A percentile compares a stretch with the other conserved stretches of the same genome.
Evolutionary conservation across 1,140 invertebrate species (phyloP).

Genomic region (Drosophila neocordata): DNA sequence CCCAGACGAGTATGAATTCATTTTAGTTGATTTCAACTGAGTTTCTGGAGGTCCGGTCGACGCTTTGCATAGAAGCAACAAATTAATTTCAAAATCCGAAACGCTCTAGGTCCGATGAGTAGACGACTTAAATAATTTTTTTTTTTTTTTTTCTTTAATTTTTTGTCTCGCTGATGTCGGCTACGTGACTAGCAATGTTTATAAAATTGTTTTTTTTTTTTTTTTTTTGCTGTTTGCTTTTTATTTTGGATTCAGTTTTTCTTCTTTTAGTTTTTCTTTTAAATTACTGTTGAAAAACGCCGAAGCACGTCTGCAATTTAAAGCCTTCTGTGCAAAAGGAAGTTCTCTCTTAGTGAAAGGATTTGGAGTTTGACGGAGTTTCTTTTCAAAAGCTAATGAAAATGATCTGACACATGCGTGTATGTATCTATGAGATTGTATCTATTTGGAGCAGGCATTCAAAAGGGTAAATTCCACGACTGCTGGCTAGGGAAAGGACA

Average conservation of each 20-base stretch:
- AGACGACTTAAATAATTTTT: constrained; percentile 36
- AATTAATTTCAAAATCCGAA: constrained; percentile 52
- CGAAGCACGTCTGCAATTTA: constrained; percentile 56
- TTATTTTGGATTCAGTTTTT: constrained; percentile 6
- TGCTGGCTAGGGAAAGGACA: no score
- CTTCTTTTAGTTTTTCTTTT: constrained; percentile 54
- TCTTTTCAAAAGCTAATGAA: constrained; percentile 13
- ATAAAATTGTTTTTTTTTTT: constrained; percentile 43
- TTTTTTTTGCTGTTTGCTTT: constrained; percentile 4
- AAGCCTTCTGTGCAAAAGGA: constrained; percentile 23
- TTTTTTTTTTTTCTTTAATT: constrained; percentile 28
- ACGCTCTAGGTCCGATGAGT: constrained; percentile 7
- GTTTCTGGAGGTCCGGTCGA: constrained; percentile 6
- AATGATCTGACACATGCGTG: not conserved
- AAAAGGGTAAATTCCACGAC: not conserved
- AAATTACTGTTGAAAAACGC: constrained; percentile 50
- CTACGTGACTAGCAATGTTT: constrained; percentile 61
- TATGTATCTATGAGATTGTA: not conserved
- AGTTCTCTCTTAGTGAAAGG: constrained; percentile 23
- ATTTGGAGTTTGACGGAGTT: constrained; percentile 3
- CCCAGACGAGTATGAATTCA: constrained; percentile 18
- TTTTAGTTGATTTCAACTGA: not conserved
- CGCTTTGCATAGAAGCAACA: constrained; percentile 42
- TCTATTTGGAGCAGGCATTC: not conserved
- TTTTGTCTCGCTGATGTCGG: constrained; percentile 34